A percentile compares a stretch with the other conserved stretches of the same genome.
Evolutionary conservation across 1,140 invertebrate genomes (phyloP).

Genomic region (Sycophila sp.): DNA sequence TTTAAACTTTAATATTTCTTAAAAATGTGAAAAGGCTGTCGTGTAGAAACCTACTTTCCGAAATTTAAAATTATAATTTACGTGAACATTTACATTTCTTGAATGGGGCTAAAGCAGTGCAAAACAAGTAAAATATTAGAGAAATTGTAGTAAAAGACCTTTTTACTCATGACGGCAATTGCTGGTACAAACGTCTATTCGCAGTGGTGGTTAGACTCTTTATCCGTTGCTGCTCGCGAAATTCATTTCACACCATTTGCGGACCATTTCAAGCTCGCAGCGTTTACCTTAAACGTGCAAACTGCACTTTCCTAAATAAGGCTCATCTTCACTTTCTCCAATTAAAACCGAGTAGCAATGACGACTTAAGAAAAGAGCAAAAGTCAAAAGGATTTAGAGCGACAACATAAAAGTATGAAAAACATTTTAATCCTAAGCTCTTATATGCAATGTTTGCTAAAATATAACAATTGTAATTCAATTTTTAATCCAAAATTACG

Average conservation of each 20-base stretch:
- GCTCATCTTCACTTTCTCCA: conserved; percentile 4
- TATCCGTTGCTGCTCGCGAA: neutral
- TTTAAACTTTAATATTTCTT: too few species aligned
- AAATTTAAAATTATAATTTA: too few species aligned
- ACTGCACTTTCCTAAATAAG: conserved; percentile 16
- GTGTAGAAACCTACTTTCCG: too few species aligned
- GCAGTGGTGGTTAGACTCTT: neutral
- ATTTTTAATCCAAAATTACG: too few species aligned
- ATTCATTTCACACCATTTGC: conserved; percentile 18
- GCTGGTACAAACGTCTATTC: conserved; percentile 7
- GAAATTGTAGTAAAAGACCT: conserved; percentile 9
- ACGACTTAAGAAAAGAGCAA: neutral
- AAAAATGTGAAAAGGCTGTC: too few species aligned
- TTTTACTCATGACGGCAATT: conserved; percentile 21
- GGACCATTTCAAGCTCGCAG: neutral
- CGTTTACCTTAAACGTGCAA: neutral
- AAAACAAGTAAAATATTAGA: neutral
- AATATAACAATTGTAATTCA: too few species aligned
- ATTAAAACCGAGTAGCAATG: neutral
- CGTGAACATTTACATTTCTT: too few species aligned
- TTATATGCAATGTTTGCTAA: too few species aligned
- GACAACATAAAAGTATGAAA: too few species aligned
- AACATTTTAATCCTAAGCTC: too few species aligned
- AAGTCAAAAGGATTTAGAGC: neutral
- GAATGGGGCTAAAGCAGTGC: too few species aligned